Base-by-base conservation (phyloP, 2,888 invertebrate species). In the Melanostoma scalare region DNA sequence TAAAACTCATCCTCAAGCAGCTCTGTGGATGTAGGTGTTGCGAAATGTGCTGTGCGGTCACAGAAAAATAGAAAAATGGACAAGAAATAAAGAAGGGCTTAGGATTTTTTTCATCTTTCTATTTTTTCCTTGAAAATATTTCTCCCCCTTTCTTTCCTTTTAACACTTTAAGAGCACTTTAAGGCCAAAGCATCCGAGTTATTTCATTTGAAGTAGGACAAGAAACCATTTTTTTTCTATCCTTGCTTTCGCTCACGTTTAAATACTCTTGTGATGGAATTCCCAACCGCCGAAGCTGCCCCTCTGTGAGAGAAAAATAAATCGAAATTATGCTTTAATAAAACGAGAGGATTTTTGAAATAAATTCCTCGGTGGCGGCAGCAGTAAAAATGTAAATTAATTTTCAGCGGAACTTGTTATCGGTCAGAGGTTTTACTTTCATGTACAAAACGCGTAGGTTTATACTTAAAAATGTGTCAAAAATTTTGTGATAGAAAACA, bases 121-220 rank as follows among this genome's bases (percentile, higher is more conserved):
- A 30, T 36, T 35, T 61, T 35, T 46, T 30, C 9, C 42, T 40
- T 65, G 33, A 35, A 55, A 68, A 38, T 53, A 35, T 44, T 58
- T 69, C 20, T 31, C 31, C 46, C n/a, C n/a, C 4, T 44, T 31
- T 8, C 36, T 38, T 9, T 40, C 33, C 33, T 58, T 72, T 52
- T 48, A 42, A 40, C 79, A 84, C 75, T 84, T 84, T 84, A 75
- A 84, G 79, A 79, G 60, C 79, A 75, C 84, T 84, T 84, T 67
- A 50, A 50, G 35, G 38, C 36, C 60, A 61, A 79, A 68, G 74
- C 65, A 67, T 79, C 75, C 40, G 75, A 78, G 84, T 79, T 84
- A 78, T 84, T 84, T 84, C 71, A 71, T 79, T 84, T 84, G 53
- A 65, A 69, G 69, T 10, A 69, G 42, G 69, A 52, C 48, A 48